phyloP scores from a whole-genome alignment of 2,797 vertebrate species.

The Squalus acanthias region DNA sequence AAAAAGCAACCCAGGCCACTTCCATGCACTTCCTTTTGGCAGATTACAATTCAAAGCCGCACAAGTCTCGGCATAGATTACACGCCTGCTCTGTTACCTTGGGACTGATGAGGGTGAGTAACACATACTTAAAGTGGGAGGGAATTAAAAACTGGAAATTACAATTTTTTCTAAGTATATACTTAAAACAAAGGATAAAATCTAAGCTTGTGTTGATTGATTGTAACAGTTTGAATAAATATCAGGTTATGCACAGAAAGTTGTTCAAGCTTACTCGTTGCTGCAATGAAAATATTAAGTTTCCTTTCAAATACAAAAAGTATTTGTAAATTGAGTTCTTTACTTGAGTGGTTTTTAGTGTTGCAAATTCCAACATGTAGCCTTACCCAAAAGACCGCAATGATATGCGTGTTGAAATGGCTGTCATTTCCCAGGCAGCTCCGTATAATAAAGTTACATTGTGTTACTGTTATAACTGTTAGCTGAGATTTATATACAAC shows the following conservation, averaged over 20 bases:
- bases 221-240: not conserved
- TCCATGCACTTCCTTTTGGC: not conserved
- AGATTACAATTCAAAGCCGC: not conserved
- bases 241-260: not conserved
- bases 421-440: conserved; percentile 2
- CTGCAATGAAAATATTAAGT: not conserved
- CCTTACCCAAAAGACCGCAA: not conserved
- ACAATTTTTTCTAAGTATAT: not conserved
- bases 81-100: not conserved
- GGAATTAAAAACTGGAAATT: not conserved
- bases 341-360: not conserved
- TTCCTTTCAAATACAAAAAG: not conserved
- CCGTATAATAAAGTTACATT: not conserved
- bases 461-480: not conserved
- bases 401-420: conserved; percentile 13
- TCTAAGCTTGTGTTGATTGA: not conserved
- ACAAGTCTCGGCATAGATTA: not conserved
- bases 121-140: not conserved
- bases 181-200: not conserved
- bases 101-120: not conserved
- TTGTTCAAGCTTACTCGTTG: not conserved
- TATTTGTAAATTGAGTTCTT: not conserved
- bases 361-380: not conserved
- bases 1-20: not conserved
- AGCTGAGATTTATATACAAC: not conserved